Percentiles rank a stretch among this genome's conserved stretches.
Conservation (phyloP, 2,113 vertebrate genomes). For the Tragelaphus imberbis region DNA sequence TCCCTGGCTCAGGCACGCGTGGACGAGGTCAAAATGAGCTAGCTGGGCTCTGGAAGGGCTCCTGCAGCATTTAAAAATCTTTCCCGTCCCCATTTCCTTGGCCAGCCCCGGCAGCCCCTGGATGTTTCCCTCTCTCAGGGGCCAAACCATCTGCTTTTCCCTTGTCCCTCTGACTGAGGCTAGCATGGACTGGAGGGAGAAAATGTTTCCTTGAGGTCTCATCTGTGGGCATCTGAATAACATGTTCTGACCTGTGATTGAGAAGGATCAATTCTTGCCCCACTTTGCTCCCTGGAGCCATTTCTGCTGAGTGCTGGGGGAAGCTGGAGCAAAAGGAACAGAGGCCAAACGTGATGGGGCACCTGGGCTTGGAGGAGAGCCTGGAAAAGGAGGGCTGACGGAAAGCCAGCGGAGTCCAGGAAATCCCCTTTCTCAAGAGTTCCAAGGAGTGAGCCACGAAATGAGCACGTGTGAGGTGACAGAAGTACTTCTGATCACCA, state of each 20-base stretch:
- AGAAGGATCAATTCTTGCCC: neutral
- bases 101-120: neutral
- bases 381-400: neutral
- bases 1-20: neutral
- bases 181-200: neutral
- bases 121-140: constrained; percentile 32
- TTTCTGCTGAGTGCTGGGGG: neutral
- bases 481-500: neutral
- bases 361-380: neutral
- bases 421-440: neutral
- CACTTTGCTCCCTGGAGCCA: neutral
- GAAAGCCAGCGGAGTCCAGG: neutral
- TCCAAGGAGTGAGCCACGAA: neutral
- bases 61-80: neutral
- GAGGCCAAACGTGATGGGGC: neutral
- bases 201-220: neutral
- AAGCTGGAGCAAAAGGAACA: neutral
- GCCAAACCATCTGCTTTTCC: constrained; percentile 46
- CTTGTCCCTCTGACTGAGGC: neutral
- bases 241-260: neutral
- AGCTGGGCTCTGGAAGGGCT: neutral
- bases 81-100: neutral
- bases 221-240: neutral
- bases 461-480: neutral
- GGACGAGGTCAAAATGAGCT: neutral